Evolutionary conservation across 2,113 vertebrate species (phyloP).

Genomic region (Cottus gobio): DNA sequence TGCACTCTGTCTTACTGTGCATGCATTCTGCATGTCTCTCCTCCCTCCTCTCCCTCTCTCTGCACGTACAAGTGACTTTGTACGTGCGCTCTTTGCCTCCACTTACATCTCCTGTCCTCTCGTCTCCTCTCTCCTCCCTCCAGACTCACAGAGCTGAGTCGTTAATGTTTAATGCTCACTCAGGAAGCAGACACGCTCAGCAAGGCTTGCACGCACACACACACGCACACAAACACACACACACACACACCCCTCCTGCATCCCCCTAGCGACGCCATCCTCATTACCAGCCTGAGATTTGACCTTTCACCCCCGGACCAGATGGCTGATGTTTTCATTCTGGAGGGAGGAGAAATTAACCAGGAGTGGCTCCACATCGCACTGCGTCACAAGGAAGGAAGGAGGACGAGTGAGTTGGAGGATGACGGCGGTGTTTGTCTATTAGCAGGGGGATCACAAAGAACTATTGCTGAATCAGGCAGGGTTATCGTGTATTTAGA

Average conservation of each 20-base stretch:
- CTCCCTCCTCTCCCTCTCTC: slow-evolving; percentile 13
- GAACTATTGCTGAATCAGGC: slow-evolving; percentile 52
- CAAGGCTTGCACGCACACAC: slow-evolving; percentile 38
- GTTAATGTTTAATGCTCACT: slow-evolving; percentile 82
- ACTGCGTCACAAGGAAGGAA: slow-evolving; percentile 32
- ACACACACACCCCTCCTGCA: slow-evolving; percentile 47
- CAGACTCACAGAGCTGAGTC: slow-evolving; percentile 68
- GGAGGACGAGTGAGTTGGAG: slow-evolving; percentile 30
- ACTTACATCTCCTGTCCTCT: slow-evolving; percentile 45
- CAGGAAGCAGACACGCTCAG: slow-evolving; percentile 76
- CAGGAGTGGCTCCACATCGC: slow-evolving; percentile 54
- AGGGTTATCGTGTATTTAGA: slow-evolving; percentile 1
- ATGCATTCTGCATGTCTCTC: background rate
- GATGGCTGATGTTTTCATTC: slow-evolving; percentile 81
- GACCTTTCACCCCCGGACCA: slow-evolving; percentile 78
- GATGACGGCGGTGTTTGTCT: slow-evolving; percentile 49
- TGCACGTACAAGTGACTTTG: slow-evolving; percentile 15
- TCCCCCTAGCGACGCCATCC: slow-evolving; percentile 79
- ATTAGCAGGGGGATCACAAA: slow-evolving; percentile 35
- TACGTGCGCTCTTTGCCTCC: slow-evolving; percentile 32
- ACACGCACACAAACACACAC: slow-evolving; percentile 30
- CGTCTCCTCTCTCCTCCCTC: slow-evolving; percentile 43
- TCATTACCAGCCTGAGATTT: slow-evolving; percentile 82
- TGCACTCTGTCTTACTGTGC: slow-evolving; percentile 35
- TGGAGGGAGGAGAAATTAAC: slow-evolving; percentile 63